These are phyloP conservation scores for Promerops cafer DNA, from an alignment of 2,113 vertebrate species.

Conservation along the genomic window DNA sequence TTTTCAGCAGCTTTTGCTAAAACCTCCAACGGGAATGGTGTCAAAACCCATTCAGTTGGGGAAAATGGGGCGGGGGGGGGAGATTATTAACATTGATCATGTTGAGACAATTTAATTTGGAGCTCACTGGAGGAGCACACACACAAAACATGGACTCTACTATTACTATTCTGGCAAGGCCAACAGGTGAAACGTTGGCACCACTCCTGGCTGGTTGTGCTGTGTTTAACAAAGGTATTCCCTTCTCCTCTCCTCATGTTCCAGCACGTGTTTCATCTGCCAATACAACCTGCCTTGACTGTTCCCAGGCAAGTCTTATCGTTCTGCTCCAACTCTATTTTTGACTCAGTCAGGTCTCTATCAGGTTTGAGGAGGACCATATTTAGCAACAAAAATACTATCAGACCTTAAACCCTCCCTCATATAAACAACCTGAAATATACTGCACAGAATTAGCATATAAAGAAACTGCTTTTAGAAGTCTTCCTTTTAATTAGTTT, in stretches of 20 bases:
- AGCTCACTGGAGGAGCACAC: neutral
- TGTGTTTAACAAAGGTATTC: neutral
- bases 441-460: neutral
- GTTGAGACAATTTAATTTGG: neutral
- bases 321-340: neutral
- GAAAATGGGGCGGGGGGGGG: neutral
- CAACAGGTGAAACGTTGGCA: neutral
- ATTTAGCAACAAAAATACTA: neutral
- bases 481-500: neutral
- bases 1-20: neutral
- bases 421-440: neutral
- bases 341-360: neutral
- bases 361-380: neutral
- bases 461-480: neutral
- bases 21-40: neutral
- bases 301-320: neutral
- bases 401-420: neutral
- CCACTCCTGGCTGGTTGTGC: neutral
- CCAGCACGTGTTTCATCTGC: neutral
- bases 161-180: neutral
- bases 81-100: neutral
- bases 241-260: neutral
- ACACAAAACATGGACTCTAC: neutral
- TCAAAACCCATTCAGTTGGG: neutral
- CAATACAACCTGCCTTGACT: neutral